A percentile compares a stretch with the other conserved stretches of the same genome.
Conservation (phyloP, 2,797 vertebrate species). For the Chloroceryle amazona region DNA sequence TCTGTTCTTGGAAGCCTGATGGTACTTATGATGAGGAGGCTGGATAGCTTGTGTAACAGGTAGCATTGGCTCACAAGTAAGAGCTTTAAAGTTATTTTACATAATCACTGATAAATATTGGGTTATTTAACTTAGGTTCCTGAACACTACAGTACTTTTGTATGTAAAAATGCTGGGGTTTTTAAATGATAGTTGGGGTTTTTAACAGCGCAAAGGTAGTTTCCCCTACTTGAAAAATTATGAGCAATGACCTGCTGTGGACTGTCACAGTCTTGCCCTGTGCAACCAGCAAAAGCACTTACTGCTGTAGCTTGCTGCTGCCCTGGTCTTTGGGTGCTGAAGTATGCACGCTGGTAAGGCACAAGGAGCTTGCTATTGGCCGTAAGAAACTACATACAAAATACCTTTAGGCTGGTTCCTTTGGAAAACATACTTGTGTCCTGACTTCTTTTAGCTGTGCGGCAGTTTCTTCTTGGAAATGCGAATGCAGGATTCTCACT, state of each 20-base stretch:
- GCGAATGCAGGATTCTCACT: neutral
- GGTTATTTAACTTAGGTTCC: neutral
- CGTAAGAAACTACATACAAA: fast-evolving
- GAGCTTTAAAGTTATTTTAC: neutral
- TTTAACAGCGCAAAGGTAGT: neutral
- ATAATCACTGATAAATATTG: neutral
- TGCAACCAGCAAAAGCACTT: neutral
- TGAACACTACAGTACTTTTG: neutral
- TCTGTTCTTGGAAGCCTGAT: neutral
- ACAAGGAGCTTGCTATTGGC: fast-evolving
- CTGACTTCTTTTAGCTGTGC: neutral
- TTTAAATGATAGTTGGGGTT: neutral
- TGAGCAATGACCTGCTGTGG: neutral
- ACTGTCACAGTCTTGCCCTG: neutral
- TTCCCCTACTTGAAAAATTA: neutral
- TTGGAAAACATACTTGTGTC: neutral
- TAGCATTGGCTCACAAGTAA: neutral
- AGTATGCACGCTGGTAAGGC: fast-evolving
- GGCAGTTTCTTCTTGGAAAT: neutral
- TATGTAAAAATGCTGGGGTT: neutral
- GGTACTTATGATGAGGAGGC: neutral
- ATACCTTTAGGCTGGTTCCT: neutral
- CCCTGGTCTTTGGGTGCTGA: neutral
- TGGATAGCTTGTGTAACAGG: neutral
- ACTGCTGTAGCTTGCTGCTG: neutral